phyloP scores from a whole-genome alignment of 2,113 vertebrate genomes.

The Ondatra zibethicus region DNA sequence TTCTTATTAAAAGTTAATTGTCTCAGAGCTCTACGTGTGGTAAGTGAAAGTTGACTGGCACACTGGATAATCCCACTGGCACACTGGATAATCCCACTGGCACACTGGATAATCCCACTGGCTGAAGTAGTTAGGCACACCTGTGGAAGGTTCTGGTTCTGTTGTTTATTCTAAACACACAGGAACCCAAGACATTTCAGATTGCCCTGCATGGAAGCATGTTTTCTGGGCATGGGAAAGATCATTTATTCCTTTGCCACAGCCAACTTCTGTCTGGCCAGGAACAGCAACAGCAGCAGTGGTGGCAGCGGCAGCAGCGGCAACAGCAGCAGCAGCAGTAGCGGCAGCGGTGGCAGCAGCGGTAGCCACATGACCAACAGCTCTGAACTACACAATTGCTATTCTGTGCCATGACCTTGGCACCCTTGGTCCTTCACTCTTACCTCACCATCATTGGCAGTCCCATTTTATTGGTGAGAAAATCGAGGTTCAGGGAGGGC shows the following conservation, averaged over 20 bases:
- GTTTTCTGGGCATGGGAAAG: background rate
- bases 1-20: background rate
- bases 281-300: background rate
- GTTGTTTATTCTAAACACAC: background rate
- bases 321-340: background rate
- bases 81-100: too few relatives aligned
- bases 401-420: background rate
- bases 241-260: background rate
- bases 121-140: background rate
- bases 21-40: background rate
- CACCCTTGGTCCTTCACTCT: rapidly evolving
- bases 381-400: background rate
- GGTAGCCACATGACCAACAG: rapidly evolving
- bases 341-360: background rate
- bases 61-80: background rate
- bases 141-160: background rate
- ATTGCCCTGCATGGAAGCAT: background rate
- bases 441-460: background rate
- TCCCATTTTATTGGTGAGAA: background rate
- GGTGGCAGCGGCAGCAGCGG: too few relatives aligned
- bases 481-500: background rate
- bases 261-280: background rate
- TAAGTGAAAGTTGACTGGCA: background rate
- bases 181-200: background rate
- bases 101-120: background rate